Conservation (phyloP, 2,797 vertebrate species). For the Harpagifer antarcticus region DNA sequence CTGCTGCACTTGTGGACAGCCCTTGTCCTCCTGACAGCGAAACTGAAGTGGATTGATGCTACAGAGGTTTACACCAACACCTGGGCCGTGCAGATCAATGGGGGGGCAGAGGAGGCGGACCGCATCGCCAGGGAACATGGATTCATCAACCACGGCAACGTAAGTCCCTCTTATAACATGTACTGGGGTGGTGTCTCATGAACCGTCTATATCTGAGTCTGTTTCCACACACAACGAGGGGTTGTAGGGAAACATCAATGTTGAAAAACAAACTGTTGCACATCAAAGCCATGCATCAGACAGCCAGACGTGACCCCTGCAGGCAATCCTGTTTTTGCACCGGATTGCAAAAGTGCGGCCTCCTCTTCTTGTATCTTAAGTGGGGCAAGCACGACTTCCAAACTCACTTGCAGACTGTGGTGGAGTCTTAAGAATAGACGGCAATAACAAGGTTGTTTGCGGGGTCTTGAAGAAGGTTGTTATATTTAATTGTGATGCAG, state of each 20-base stretch:
- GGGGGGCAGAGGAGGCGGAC: conserved; percentile 89
- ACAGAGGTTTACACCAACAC: conserved; percentile 93
- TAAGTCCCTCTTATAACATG: conserved; percentile 76
- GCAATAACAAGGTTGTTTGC: conserved; percentile 50
- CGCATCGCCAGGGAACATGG: conserved; percentile 91
- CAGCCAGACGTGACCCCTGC: conserved; percentile 44
- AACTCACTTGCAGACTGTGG: conserved; percentile 38
- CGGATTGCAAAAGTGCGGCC: conserved; percentile 45
- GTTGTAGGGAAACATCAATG: conserved; percentile 16
- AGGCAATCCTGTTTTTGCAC: conserved; percentile 45
- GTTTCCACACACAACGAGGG: not conserved
- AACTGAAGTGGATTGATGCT: conserved; percentile 65
- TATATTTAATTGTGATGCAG: conserved; percentile 44
- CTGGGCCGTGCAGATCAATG: conserved; percentile 92
- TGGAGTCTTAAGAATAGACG: conserved; percentile 45
- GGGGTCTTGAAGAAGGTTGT: conserved; percentile 36
- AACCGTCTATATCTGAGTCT: not conserved
- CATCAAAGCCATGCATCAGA: conserved; percentile 53
- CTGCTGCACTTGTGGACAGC: conserved; percentile 88
- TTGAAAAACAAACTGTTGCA: conserved; percentile 22
- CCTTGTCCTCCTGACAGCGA: conserved; percentile 82
- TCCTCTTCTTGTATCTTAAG: conserved; percentile 41
- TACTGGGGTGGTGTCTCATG: not conserved
- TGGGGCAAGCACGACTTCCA: conserved; percentile 37
- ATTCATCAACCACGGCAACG: conserved; percentile 92